phyloP scores from a whole-genome alignment of 2,797 vertebrate genomes.

The Nasua narica region DNA sequence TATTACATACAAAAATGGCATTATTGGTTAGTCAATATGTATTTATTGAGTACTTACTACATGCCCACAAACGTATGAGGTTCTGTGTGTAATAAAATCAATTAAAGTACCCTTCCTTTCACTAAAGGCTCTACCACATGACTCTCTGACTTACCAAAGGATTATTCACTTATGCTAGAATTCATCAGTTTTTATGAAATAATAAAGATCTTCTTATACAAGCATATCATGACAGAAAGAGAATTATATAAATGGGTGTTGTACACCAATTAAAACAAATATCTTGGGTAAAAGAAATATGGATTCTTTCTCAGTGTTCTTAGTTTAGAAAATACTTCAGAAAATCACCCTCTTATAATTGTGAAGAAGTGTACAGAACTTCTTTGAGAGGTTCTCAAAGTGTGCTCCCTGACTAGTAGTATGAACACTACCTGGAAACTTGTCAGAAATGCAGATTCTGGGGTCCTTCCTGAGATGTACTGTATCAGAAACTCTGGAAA shows the following conservation, averaged over 20 bases:
- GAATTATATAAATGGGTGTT: not conserved
- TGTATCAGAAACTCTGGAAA: not conserved
- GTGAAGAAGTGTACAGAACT: not conserved
- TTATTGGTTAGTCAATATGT: not conserved
- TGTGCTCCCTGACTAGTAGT: not conserved
- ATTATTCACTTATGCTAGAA: not conserved
- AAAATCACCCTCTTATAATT: not conserved
- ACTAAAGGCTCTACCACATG: not conserved
- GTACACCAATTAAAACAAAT: not conserved
- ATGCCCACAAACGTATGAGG: not conserved
- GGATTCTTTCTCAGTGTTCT: not conserved
- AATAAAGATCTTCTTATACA: not conserved
- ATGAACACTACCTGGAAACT: too few species aligned
- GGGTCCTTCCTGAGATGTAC: not conserved
- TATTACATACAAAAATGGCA: not conserved
- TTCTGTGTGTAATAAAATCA: not conserved
- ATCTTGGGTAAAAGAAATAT: not conserved
- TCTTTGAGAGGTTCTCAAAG: not conserved
- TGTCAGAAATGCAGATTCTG: not conserved
- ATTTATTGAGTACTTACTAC: not conserved
- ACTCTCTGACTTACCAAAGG: not conserved
- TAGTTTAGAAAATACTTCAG: constrained; percentile 1
- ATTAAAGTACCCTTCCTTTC: not conserved
- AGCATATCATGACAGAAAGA: not conserved
- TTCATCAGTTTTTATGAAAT: not conserved